phyloP scores from a whole-genome alignment of 2,888 invertebrate genomes.

The Abscondita cerata region DNA sequence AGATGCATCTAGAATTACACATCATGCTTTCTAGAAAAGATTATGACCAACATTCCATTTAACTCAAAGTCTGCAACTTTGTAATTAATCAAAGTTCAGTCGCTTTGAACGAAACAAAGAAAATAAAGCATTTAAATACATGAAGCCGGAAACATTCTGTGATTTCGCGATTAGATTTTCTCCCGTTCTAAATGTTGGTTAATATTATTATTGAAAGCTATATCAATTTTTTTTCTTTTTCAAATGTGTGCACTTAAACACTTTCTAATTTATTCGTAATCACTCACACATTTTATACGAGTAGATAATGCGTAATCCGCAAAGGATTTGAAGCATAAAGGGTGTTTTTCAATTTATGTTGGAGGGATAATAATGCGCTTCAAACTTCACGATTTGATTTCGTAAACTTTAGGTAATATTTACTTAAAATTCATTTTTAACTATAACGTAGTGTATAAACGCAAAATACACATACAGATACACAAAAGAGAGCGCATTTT shows the following conservation, averaged over 20 bases:
- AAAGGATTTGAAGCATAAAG: slow-evolving; percentile 34
- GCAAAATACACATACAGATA: slow-evolving; percentile 20
- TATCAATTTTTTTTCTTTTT: not conserved
- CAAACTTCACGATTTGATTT: not conserved
- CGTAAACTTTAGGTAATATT: not conserved
- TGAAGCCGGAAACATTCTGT: slow-evolving; percentile 39
- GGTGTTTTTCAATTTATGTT: slow-evolving; percentile 38
- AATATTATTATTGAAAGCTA: not conserved
- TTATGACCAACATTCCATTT: slow-evolving; percentile 35
- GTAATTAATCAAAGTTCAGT: slow-evolving; percentile 43
- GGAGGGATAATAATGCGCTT: not conserved
- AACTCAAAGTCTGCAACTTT: slow-evolving; percentile 34
- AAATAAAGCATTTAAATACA: slow-evolving; percentile 39
- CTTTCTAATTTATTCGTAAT: not conserved
- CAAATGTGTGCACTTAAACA: not conserved
- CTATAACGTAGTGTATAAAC: slow-evolving; percentile 29
- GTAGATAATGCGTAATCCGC: slow-evolving; percentile 29
- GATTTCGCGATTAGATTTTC: slow-evolving; percentile 40
- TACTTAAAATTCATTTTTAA: slow-evolving; percentile 32
- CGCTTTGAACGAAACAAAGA: slow-evolving; percentile 36
- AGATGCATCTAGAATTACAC: slow-evolving; percentile 11
- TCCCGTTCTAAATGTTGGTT: slow-evolving; percentile 33
- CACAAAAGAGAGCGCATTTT: slow-evolving; percentile 33
- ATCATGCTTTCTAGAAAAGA: slow-evolving; percentile 24
- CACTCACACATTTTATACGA: not conserved